phyloP scores from a whole-genome alignment of 2,888 invertebrate genomes.

The Perizoma flavofasciatum region DNA sequence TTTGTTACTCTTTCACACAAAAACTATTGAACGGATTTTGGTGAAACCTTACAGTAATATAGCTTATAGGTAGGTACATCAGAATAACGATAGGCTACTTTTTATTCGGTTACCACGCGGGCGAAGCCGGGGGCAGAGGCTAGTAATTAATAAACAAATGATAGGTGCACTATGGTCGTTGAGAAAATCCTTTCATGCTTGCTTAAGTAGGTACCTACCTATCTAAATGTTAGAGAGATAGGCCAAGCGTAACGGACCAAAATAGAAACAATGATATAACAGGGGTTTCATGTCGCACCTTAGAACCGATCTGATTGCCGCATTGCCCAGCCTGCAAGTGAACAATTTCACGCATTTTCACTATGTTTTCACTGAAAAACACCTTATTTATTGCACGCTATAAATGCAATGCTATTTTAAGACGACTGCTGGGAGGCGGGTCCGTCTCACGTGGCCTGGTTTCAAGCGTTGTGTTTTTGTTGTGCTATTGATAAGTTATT shows the following conservation, averaged over 20 bases:
- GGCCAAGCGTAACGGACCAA: constrained; percentile 25
- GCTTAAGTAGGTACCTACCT: constrained; percentile 1
- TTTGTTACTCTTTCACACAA: too few species aligned
- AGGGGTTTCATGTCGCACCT: constrained; percentile 80
- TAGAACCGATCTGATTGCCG: constrained; percentile 96
- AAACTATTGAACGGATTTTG: too few species aligned
- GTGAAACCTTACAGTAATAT: too few species aligned
- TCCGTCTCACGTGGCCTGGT: constrained; percentile 16
- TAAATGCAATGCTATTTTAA: constrained; percentile 51
- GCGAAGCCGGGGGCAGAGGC: too few species aligned
- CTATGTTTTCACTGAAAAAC: constrained; percentile 46
- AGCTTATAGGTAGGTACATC: too few species aligned
- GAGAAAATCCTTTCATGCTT: constrained; percentile 22
- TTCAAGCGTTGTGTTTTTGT: constrained; percentile 15
- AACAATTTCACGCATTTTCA: constrained; percentile 94
- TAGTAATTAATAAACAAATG: too few species aligned
- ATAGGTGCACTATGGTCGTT: too few species aligned
- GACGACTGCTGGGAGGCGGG: constrained; percentile 31
- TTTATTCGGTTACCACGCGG: too few species aligned
- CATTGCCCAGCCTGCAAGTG: constrained; percentile 96
- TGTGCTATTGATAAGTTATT: constrained; percentile 14
- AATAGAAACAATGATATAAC: constrained; percentile 19
- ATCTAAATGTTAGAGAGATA: constrained; percentile 23
- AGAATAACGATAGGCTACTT: too few species aligned
- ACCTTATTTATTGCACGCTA: constrained; percentile 36